These are phyloP conservation scores for Dione vanillae DNA, from an alignment of 2,888 invertebrate species.

Conservation along the genomic window DNA sequence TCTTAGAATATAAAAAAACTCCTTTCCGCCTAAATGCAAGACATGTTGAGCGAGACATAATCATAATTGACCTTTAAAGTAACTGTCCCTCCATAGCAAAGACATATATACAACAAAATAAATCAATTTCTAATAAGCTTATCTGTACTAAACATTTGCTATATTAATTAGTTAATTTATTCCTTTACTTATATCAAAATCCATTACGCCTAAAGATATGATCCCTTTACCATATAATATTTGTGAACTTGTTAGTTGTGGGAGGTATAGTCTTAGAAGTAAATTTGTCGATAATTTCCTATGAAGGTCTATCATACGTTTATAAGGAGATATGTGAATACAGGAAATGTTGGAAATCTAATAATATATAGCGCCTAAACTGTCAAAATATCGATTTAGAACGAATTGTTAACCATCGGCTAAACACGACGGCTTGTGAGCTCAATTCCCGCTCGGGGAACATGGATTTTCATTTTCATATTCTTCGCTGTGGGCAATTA, in stretches of 20 bases:
- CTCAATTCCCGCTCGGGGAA: no score
- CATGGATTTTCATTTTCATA: no score
- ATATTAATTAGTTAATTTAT: slow-evolving; percentile 31
- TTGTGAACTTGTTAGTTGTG: slow-evolving; percentile 29
- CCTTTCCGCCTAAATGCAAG: no score
- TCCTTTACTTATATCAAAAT: slow-evolving; percentile 36
- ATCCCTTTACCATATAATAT: slow-evolving; percentile 36
- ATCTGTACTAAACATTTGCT: slow-evolving; percentile 14
- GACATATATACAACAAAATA: neutral
- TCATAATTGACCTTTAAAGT: no score
- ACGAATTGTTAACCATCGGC: no score
- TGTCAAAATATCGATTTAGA: no score
- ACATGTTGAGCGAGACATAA: no score
- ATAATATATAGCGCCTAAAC: no score
- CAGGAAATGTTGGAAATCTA: neutral
- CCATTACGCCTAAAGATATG: slow-evolving; percentile 42
- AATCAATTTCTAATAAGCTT: slow-evolving; percentile 11
- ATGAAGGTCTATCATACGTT: neutral
- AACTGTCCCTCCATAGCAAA: no score
- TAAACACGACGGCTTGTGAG: no score
- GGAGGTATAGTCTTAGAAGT: neutral
- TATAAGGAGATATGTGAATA: neutral
- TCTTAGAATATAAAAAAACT: no score
- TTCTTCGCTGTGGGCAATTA: no score
- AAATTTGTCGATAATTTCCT: slow-evolving; percentile 6